phyloP scores from a whole-genome alignment of 2,113 vertebrate species.

The Ciconia stormi region DNA sequence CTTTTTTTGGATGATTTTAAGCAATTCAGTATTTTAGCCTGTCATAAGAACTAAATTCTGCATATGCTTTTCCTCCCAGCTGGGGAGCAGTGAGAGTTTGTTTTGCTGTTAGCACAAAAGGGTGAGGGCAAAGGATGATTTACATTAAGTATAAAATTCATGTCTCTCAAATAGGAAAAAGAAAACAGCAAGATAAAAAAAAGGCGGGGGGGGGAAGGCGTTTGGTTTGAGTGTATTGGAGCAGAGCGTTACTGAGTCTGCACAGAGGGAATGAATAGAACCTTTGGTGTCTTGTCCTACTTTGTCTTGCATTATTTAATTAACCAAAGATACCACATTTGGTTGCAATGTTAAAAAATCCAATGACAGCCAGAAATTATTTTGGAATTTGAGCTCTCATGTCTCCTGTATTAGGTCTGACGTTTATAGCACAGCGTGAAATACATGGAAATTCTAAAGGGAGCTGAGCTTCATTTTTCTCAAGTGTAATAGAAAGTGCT shows the following conservation, averaged over 20 bases:
- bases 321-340: neutral
- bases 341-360: neutral
- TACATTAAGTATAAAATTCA: neutral
- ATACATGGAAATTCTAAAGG: neutral
- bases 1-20: neutral
- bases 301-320: neutral
- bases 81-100: neutral
- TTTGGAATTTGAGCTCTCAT: neutral
- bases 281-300: neutral
- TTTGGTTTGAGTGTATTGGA: neutral
- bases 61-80: fast-evolving
- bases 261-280: neutral
- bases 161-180: neutral
- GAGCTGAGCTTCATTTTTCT: neutral
- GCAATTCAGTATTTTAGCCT: neutral
- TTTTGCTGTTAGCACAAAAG: neutral
- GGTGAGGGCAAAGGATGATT: neutral
- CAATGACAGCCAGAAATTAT: neutral
- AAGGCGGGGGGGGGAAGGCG: neutral
- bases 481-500: neutral
- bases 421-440: neutral
- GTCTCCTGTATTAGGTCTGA: neutral
- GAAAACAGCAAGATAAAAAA: neutral
- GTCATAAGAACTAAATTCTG: neutral
- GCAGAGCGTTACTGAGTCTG: neutral